phyloP scores from a whole-genome alignment of 2,888 invertebrate genomes.

The Allacma fusca region DNA sequence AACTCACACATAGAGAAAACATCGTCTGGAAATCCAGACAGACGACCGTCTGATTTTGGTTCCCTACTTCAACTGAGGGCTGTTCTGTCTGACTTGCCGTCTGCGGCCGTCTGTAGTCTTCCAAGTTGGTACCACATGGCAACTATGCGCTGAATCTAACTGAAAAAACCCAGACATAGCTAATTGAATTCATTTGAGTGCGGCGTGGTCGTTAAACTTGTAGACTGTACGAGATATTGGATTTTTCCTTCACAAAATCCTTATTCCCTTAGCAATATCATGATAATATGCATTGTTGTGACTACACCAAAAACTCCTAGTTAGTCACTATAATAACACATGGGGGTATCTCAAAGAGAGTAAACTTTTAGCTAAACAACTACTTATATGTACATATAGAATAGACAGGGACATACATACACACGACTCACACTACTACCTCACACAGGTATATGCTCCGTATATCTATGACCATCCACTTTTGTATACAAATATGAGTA shows the following conservation, averaged over 20 bases:
- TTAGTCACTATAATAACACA: background rate
- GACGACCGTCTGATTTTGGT: conserved; percentile 27
- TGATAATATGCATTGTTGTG: conserved; percentile 3
- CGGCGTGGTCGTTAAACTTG: conserved; percentile 27
- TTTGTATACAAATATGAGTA: too few species aligned
- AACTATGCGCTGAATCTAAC: conserved; percentile 23
- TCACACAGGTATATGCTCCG: too few species aligned
- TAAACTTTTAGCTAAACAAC: too few species aligned
- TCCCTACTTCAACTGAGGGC: conserved; percentile 26
- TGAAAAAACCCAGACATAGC: conserved; percentile 27
- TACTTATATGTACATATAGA: too few species aligned
- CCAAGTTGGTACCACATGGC: conserved; percentile 10
- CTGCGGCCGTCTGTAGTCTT: conserved; percentile 13
- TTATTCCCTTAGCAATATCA: conserved; percentile 20
- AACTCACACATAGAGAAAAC: conserved; percentile 18
- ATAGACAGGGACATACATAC: too few species aligned
- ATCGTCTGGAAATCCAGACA: conserved; percentile 27
- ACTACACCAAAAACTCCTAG: background rate
- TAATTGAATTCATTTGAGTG: conserved; percentile 27
- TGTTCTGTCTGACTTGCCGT: conserved; percentile 26
- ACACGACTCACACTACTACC: too few species aligned
- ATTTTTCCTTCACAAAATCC: conserved; percentile 25
- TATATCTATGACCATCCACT: too few species aligned
- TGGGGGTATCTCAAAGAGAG: background rate
- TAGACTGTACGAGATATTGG: conserved; percentile 23